Evolutionary conservation across 2,888 invertebrate species (phyloP).

Genomic region (Horisme vitalbata): DNA sequence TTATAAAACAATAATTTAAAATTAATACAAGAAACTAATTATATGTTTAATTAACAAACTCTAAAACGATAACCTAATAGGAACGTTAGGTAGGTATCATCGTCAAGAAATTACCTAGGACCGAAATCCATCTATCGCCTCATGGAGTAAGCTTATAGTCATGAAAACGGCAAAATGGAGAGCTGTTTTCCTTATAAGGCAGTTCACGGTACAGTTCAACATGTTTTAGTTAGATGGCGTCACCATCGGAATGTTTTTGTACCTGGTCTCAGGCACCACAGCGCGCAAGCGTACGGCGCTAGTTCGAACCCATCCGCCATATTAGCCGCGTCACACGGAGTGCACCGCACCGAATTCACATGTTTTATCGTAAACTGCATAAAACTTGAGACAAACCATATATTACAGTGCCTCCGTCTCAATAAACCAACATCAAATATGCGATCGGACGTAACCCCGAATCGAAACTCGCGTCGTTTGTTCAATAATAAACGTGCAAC

Average conservation of each 20-base stretch:
- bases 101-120: too few relatives aligned
- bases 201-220: slow-evolving; percentile 38
- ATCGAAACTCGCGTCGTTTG: slow-evolving; percentile 66
- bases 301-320: slow-evolving; percentile 82
- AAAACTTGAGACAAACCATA: slow-evolving; percentile 68
- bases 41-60: too few relatives aligned
- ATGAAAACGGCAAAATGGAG: background rate
- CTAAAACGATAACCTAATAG: too few relatives aligned
- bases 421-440: slow-evolving; percentile 64
- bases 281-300: slow-evolving; percentile 66
- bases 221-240: slow-evolving; percentile 52
- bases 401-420: slow-evolving; percentile 62
- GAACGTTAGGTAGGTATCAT: too few relatives aligned
- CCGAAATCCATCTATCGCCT: slow-evolving; percentile 33
- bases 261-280: slow-evolving; percentile 56
- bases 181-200: slow-evolving; percentile 24
- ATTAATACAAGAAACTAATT: too few relatives aligned
- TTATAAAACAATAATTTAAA: too few relatives aligned
- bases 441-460: slow-evolving; percentile 62
- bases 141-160: slow-evolving; percentile 1
- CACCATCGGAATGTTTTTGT: slow-evolving; percentile 55
- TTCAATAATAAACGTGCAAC: slow-evolving; percentile 74
- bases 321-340: slow-evolving; percentile 81
- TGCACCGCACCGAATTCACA: slow-evolving; percentile 78
- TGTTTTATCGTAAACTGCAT: slow-evolving; percentile 77